phyloP scores from a whole-genome alignment of 2,113 vertebrate species.

The Hylia prasina region DNA sequence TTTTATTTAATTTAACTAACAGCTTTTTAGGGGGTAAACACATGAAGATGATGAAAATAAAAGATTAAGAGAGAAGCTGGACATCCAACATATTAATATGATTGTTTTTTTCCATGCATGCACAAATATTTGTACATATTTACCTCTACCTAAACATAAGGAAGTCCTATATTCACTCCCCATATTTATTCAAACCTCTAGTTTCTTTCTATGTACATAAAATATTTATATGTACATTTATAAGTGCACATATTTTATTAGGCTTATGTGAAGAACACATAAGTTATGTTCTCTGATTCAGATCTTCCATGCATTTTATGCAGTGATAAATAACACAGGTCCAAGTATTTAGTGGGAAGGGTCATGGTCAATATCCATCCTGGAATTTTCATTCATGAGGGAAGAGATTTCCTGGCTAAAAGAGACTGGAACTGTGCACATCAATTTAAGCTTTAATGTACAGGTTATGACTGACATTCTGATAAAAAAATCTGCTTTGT shows the following conservation, averaged over 20 bases:
- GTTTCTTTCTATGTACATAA: not conserved
- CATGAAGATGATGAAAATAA: not conserved
- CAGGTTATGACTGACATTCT: not conserved
- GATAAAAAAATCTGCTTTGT: not conserved
- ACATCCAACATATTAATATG: not conserved
- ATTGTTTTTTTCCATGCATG: not conserved
- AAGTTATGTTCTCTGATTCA: not conserved
- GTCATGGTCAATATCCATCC: not conserved
- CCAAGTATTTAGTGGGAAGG: not conserved
- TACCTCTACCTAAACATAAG: not conserved
- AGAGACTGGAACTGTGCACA: not conserved
- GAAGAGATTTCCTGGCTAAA: not conserved
- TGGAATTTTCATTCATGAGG: not conserved
- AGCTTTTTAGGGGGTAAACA: not conserved
- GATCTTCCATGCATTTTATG: not conserved
- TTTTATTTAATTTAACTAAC: too few species aligned
- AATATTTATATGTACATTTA: not conserved
- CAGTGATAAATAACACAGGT: not conserved
- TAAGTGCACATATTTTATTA: not conserved
- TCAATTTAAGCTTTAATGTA: not conserved
- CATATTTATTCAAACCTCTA: not conserved
- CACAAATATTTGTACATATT: not conserved
- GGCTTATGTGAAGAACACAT: not conserved
- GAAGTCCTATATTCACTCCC: not conserved
- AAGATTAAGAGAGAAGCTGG: not conserved